Evolutionary conservation across 2,797 vertebrate species (phyloP), one percentile per base, ranked within the genome.

Genomic region (Lagodon rhomboides): DNA sequence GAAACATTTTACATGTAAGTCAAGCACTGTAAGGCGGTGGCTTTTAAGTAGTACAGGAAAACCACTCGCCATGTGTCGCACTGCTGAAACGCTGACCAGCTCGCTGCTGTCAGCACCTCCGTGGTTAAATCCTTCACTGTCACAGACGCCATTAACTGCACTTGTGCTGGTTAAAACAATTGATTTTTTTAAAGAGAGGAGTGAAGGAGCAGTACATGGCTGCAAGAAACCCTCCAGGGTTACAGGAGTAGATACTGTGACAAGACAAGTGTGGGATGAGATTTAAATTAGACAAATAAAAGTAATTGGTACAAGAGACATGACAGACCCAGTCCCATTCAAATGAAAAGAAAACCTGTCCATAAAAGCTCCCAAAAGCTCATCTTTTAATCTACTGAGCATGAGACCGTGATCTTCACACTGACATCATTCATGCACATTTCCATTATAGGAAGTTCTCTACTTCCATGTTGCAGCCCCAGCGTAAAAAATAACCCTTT

Each of bases 11-110:
- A 50, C n/a, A 50, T 50, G 10, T 1, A 15, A 4, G 8, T 38
- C 16, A 10, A 20, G 10, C 16, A 41, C n/a, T 41, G 9, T 23
- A 4, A 13, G 4, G 49, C 7, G 15, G 2, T 60, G 22, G 41
- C 10, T 38, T 47, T 51, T 1, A 49, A n/a, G 12, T 44, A 6
- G 41, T 3, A 12, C 61, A 76, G 62, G 68, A 76, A 73, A 81
- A 69, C 65, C 61, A 60, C 41, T 22, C 1, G 9, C 18, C 17
- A 17, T 6, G 9, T 9, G 1, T 38, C 8, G 34, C 8, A 8
- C 34, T 34, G 34, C 34, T 12, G 46, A 74, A 54, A 27, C 12
- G 41, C 23, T 76, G 73, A 82, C 63, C 79, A 55, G 11, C 43
- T 22, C 1, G 34, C 34, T 34, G 7, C 62, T 67, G 47, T 66